Percentiles rank a stretch among this genome's conserved stretches.
Conservation (phyloP, 2,888 invertebrate species). For the Carabus problematicus region DNA sequence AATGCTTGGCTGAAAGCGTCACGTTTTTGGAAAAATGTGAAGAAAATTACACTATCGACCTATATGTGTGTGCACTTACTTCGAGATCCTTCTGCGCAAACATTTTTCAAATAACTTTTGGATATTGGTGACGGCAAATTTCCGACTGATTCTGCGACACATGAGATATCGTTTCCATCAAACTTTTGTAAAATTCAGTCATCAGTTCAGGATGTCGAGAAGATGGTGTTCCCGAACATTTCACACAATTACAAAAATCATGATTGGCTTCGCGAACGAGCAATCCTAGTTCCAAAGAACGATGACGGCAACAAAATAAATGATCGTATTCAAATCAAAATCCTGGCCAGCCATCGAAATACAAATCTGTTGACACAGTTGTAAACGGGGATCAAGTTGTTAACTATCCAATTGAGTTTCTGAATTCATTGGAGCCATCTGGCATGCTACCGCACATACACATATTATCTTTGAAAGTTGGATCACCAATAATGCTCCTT, state of each 20-base stretch:
- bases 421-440: slow-evolving; percentile 40
- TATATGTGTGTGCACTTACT: background rate
- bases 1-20: slow-evolving; percentile 44
- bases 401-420: too few species aligned
- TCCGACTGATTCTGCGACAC: background rate
- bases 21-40: slow-evolving; percentile 42
- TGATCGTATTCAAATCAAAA: too few species aligned
- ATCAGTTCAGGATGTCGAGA: background rate
- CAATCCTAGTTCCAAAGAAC: background rate
- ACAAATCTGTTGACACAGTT: background rate
- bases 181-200: background rate
- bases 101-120: background rate
- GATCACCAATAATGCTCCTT: slow-evolving; percentile 46
- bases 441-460: slow-evolving; percentile 46
- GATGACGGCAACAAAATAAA: background rate
- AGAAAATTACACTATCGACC: slow-evolving; percentile 22
- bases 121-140: background rate
- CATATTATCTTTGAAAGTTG: slow-evolving; percentile 44
- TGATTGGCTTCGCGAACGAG: background rate
- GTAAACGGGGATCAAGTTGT: too few species aligned
- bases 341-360: slow-evolving; percentile 44
- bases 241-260: background rate
- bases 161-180: background rate
- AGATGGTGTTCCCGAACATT: background rate
- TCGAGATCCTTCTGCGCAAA: background rate